Percentiles rank a stretch among this genome's conserved stretches.
Evolutionary conservation across 1,140 invertebrate genomes (phyloP).

Genomic region (Zophobas morio): DNA sequence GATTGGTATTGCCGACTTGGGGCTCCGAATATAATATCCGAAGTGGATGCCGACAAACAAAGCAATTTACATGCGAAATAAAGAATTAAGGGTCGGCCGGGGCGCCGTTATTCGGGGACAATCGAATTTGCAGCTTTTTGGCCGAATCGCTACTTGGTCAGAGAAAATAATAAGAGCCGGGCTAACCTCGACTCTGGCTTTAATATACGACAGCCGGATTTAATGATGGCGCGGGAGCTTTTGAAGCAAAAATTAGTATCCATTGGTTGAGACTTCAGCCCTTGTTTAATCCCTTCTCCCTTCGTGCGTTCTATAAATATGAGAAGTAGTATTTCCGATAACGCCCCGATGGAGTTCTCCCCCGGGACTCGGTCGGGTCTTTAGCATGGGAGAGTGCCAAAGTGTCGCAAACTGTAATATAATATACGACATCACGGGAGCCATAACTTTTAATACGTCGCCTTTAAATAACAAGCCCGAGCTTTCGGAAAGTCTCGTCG

Average conservation of each 20-base stretch:
- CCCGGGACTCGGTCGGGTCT: neutral
- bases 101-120: too few relatives aligned
- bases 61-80: conserved; percentile 37
- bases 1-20: conserved; percentile 36
- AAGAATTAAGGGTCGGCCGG: conserved; percentile 17
- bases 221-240: too few relatives aligned
- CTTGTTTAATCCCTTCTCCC: too few relatives aligned
- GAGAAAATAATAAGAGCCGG: too few relatives aligned
- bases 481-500: conserved; percentile 40
- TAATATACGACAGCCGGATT: too few relatives aligned
- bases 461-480: conserved; percentile 43
- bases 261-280: too few relatives aligned
- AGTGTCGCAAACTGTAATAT: conserved; percentile 44
- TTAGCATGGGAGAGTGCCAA: conserved; percentile 43
- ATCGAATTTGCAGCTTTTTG: neutral
- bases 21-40: conserved; percentile 26
- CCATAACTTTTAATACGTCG: conserved; percentile 49
- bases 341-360: neutral
- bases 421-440: conserved; percentile 45
- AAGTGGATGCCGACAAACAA: conserved; percentile 16
- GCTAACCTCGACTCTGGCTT: too few relatives aligned
- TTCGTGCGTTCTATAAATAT: conserved; percentile 12
- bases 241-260: too few relatives aligned
- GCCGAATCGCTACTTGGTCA: too few relatives aligned
- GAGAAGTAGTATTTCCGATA: conserved; percentile 36